Percentiles rank a stretch among this genome's conserved stretches.
Evolutionary conservation across 2,797 vertebrate genomes (phyloP).

Genomic region (Sciaenops ocellatus): DNA sequence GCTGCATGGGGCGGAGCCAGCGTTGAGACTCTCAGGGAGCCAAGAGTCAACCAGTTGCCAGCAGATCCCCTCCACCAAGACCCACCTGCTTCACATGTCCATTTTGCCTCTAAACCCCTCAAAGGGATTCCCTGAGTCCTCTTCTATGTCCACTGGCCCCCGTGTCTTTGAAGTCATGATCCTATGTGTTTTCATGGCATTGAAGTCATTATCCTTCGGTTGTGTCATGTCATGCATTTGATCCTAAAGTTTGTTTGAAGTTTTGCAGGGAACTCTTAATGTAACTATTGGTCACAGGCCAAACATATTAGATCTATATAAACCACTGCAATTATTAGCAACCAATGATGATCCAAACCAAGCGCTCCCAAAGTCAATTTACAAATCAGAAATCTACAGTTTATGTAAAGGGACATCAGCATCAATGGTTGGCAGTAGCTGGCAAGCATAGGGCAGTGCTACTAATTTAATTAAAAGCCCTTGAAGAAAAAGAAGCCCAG

Average conservation of each 20-base stretch:
- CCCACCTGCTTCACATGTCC: constrained; percentile 79
- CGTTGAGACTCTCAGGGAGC: constrained; percentile 64
- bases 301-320: constrained; percentile 41
- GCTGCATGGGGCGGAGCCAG: constrained; percentile 79
- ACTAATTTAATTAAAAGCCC: constrained; percentile 79
- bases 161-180: constrained; percentile 74
- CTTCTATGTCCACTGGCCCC: constrained; percentile 69
- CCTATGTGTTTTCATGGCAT: constrained; percentile 73
- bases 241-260: constrained; percentile 76
- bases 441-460: constrained; percentile 41
- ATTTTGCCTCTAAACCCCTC: constrained; percentile 79
- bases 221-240: constrained; percentile 68
- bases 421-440: constrained; percentile 60
- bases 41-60: constrained; percentile 77
- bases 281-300: constrained; percentile 53
- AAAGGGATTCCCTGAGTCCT: constrained; percentile 81
- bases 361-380: constrained; percentile 42
- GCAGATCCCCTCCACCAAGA: constrained; percentile 66
- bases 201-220: constrained; percentile 73
- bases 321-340: constrained; percentile 45
- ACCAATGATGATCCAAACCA: constrained; percentile 41
- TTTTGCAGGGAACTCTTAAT: constrained; percentile 59
- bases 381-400: constrained; percentile 27
- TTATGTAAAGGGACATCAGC: constrained; percentile 41
- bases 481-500: constrained; percentile 69